These are phyloP conservation scores for Chaetorhynchus papuensis DNA, from an alignment of 2,113 vertebrate species.

Conservation along the genomic window DNA sequence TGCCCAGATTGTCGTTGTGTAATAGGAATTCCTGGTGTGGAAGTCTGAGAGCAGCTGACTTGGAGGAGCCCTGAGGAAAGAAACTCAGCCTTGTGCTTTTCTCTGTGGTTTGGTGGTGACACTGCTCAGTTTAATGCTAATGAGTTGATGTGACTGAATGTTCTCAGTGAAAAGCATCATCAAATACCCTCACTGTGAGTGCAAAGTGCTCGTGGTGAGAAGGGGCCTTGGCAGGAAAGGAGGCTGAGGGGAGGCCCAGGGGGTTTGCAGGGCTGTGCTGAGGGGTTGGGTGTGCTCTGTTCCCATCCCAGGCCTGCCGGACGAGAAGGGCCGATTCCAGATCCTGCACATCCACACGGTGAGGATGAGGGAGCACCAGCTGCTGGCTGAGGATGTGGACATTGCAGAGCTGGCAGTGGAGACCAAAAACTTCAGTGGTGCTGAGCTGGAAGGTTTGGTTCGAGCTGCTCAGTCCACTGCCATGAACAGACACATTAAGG, in stretches of 20 bases:
- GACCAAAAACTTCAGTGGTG: conserved; percentile 96
- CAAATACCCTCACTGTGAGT: background rate
- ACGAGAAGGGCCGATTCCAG: conserved; percentile 89
- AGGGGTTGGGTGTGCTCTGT: background rate
- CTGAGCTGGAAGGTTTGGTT: conserved; percentile 92
- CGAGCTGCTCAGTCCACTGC: conserved; percentile 94
- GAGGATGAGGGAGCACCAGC: conserved; percentile 86
- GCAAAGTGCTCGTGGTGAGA: background rate
- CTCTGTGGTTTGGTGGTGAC: background rate
- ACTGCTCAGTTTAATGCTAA: background rate
- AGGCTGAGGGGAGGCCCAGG: background rate
- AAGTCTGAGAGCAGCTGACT: fast-evolving
- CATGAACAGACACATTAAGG: conserved; percentile 99
- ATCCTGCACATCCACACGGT: conserved; percentile 93
- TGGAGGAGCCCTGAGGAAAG: background rate
- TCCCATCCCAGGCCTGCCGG: conserved; percentile 80
- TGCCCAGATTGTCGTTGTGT: background rate
- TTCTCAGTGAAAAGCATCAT: background rate
- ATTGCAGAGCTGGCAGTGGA: conserved; percentile 85
- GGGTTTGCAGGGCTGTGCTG: background rate
- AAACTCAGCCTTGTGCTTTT: background rate
- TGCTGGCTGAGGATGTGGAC: conserved; percentile 83
- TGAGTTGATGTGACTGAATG: background rate
- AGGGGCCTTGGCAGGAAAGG: background rate
- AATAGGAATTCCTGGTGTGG: background rate